A percentile compares a stretch with the other conserved stretches of the same genome.
These are phyloP conservation scores for Tiliacea aurago DNA, from an alignment of 2,888 invertebrate species.

Conservation along the genomic window DNA sequence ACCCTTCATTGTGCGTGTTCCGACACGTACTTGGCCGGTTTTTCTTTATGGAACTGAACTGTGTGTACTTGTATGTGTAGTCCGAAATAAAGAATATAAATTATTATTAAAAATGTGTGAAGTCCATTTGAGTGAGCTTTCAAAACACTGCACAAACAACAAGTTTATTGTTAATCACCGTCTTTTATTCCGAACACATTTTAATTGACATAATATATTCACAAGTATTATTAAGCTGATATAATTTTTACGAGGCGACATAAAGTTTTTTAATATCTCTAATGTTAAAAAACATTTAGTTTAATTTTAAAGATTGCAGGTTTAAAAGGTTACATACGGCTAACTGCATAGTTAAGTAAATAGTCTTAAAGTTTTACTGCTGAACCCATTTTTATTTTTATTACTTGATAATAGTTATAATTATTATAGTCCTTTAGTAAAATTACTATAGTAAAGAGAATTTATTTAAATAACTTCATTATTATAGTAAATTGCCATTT, in stretches of 20 bases:
- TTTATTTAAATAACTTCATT: background rate
- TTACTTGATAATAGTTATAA: constrained; percentile 12
- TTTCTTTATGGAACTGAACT: no score
- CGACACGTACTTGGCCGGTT: no score
- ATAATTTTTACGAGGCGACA: constrained; percentile 4
- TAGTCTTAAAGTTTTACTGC: constrained; percentile 2
- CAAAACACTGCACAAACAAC: no score
- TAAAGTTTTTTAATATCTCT: constrained; percentile 9
- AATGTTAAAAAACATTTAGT: constrained; percentile 14
- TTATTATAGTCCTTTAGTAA: background rate
- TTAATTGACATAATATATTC: constrained; percentile 6
- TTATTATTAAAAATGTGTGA: no score
- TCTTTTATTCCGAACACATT: background rate
- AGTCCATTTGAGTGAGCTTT: no score
- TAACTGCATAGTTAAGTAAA: background rate
- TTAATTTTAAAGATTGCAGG: background rate
- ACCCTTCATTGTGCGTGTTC: no score
- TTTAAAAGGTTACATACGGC: constrained; percentile 6
- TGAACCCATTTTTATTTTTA: constrained; percentile 16
- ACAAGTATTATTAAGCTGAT: background rate
- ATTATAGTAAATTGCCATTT: background rate
- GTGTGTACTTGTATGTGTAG: no score
- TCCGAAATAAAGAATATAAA: no score
- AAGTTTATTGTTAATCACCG: no score
- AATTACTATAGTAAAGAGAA: background rate